Conservation (phyloP, 2,113 vertebrate genomes). For the Sphyrna mokarran region DNA sequence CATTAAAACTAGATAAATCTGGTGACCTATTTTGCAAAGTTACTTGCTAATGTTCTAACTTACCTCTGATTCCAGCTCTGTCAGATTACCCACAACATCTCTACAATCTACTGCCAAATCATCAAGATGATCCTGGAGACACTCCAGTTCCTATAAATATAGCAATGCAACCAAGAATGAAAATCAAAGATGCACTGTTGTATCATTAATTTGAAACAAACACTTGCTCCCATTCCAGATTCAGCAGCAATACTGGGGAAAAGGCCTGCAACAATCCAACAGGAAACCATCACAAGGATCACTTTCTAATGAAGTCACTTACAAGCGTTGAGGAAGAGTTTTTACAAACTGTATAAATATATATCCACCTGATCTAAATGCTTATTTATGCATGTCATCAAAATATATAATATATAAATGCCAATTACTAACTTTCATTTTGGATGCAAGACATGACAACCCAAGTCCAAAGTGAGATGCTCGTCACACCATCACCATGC, state of each 20-base stretch:
- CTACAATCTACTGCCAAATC: conserved; percentile 78
- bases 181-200: neutral
- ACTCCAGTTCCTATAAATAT: conserved; percentile 77
- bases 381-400: neutral
- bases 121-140: conserved; percentile 91
- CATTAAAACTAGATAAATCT: neutral
- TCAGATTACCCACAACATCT: conserved; percentile 89
- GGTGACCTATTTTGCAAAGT: neutral
- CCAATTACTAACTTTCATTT: neutral
- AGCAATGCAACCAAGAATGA: neutral
- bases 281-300: neutral
- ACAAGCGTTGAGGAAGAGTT: neutral
- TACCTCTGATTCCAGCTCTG: conserved; percentile 91
- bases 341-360: neutral
- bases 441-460: neutral
- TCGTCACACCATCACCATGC: neutral
- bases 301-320: neutral
- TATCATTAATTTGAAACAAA: neutral
- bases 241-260: neutral
- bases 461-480: conserved; percentile 7
- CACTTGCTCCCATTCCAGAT: neutral
- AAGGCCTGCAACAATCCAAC: neutral
- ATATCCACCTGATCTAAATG: neutral
- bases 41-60: conserved; percentile 37
- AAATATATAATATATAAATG: neutral